Evolutionary conservation across 2,888 invertebrate genomes (phyloP).

Genomic region (Nemotelus nigrinus): DNA sequence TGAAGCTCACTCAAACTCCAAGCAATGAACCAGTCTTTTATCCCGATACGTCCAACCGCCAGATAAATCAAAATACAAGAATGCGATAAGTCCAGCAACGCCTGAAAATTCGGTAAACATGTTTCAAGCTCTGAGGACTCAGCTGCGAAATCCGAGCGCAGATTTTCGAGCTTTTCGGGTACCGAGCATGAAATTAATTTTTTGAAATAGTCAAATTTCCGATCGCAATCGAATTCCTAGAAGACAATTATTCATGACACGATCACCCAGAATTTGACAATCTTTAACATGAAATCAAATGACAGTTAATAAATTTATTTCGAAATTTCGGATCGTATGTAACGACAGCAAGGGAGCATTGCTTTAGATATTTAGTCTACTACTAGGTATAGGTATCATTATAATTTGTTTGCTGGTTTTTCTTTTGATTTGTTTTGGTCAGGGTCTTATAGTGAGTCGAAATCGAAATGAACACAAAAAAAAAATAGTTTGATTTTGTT

Average conservation of each 20-base stretch:
- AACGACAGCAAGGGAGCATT: no score
- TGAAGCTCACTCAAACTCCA: background rate
- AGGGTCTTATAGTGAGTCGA: no score
- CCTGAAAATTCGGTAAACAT: no score
- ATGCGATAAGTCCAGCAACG: no score
- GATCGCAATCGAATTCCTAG: constrained; percentile 23
- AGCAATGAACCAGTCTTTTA: no score
- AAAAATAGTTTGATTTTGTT: background rate
- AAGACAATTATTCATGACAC: constrained; percentile 30
- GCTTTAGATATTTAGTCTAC: background rate
- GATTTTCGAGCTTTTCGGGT: background rate
- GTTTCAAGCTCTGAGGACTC: no score
- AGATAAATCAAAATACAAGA: no score
- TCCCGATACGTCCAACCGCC: no score
- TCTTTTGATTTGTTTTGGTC: background rate
- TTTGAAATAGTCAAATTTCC: background rate
- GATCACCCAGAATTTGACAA: constrained; percentile 27
- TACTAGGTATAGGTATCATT: background rate
- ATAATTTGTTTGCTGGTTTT: background rate
- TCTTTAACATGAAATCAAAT: constrained; percentile 20
- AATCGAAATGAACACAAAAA: background rate
- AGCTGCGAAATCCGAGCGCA: background rate
- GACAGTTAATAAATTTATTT: constrained; percentile 25
- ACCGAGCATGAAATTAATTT: no score
- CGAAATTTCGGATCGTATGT: no score